phyloP scores from a whole-genome alignment of 2,888 invertebrate species.

The Eugnorisma glareosa region DNA sequence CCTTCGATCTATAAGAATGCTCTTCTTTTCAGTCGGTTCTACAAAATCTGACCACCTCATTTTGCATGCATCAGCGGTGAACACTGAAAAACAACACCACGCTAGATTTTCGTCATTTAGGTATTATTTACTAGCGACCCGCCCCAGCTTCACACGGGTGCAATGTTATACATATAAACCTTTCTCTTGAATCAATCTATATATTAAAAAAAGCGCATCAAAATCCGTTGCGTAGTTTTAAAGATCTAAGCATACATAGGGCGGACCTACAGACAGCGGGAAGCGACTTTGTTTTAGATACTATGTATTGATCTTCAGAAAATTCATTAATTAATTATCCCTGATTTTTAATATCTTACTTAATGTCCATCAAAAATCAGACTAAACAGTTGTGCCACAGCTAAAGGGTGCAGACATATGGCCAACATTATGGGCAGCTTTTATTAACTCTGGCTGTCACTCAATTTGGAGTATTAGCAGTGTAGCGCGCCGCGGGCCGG shows the following conservation, averaged over 20 bases:
- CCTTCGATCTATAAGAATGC: not conserved
- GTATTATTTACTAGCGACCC: too few species aligned
- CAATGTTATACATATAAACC: too few species aligned
- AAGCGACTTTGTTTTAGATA: too few species aligned
- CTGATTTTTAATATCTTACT: slow-evolving; percentile 39
- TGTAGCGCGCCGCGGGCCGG: slow-evolving; percentile 75
- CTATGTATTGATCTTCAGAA: not conserved
- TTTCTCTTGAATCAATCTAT: too few species aligned
- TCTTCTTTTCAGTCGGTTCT: not conserved
- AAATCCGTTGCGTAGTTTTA: too few species aligned
- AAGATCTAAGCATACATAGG: too few species aligned
- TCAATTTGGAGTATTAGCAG: slow-evolving; percentile 87
- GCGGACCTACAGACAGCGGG: too few species aligned
- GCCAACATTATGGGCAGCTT: slow-evolving; percentile 82
- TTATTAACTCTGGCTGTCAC: slow-evolving; percentile 89
- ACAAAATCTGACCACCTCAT: too few species aligned
- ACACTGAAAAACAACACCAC: not conserved
- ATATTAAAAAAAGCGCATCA: too few species aligned
- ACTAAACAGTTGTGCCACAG: slow-evolving; percentile 66
- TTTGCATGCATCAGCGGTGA: not conserved
- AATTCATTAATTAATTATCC: not conserved
- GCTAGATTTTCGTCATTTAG: too few species aligned
- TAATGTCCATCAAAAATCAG: slow-evolving; percentile 68
- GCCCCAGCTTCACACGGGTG: too few species aligned
- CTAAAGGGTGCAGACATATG: slow-evolving; percentile 86